Evolutionary conservation across 2,113 vertebrate species (phyloP).

Genomic region (Mystacornis crossleyi): DNA sequence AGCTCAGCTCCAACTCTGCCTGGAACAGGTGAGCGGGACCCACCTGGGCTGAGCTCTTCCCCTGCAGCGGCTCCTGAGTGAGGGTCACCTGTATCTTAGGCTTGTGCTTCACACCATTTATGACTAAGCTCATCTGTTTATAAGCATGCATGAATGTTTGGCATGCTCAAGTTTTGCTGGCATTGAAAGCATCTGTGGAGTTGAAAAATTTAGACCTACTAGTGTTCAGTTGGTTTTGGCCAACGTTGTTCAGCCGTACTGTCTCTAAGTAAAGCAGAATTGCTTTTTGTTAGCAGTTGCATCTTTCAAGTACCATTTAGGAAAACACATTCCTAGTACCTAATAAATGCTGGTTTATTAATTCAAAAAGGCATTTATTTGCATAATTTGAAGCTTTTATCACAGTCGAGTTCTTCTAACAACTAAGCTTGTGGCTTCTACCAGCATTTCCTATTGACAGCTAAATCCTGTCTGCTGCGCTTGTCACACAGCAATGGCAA

Average conservation of each 20-base stretch:
- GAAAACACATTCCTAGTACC: background rate
- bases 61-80: background rate
- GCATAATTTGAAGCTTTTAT: background rate
- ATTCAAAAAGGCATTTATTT: background rate
- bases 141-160: background rate
- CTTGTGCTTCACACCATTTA: background rate
- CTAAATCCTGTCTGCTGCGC: background rate
- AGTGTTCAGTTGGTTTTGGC: background rate
- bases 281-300: background rate
- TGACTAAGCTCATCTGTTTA: background rate
- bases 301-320: background rate
- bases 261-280: background rate
- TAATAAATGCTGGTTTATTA: background rate
- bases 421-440: background rate
- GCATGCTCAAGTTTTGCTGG: background rate
- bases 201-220: background rate
- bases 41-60: background rate
- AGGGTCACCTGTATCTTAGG: fast-evolving
- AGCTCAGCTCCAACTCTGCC: conserved; percentile 87
- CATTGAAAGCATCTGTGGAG: background rate
- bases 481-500: background rate
- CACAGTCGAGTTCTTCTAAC: background rate
- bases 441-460: background rate
- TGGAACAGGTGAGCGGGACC: conserved; percentile 88
- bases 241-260: background rate